Conservation (phyloP, 2,888 invertebrate species). For the Oscheius sp. region DNA sequence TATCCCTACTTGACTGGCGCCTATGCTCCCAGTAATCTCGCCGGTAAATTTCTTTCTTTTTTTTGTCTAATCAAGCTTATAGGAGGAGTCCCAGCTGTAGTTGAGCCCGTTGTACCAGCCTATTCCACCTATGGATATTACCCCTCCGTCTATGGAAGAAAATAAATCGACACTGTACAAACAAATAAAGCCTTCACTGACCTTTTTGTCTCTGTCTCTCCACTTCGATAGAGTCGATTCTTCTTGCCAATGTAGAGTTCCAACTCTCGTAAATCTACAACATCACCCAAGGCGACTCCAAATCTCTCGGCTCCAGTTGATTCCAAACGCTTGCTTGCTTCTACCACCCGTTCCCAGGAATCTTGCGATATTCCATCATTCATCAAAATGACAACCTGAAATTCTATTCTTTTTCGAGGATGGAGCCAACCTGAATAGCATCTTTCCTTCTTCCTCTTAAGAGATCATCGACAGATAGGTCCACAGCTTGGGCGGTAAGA, state of each 20-base stretch:
- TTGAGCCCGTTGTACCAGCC: conserved; percentile 10
- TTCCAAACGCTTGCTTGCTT: conserved; percentile 40
- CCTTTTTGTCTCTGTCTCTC: conserved; percentile 40
- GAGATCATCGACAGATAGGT: conserved; percentile 57
- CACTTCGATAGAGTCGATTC: conserved; percentile 57
- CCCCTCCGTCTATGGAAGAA: neutral
- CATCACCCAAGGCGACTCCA: conserved; percentile 60
- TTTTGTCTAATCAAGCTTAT: neutral
- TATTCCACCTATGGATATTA: conserved; percentile 8
- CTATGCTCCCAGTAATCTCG: conserved; percentile 32
- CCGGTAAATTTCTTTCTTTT: conserved; percentile 18
- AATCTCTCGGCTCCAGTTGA: conserved; percentile 54
- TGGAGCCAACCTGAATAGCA: conserved; percentile 50
- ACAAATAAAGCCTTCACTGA: neutral
- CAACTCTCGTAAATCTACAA: conserved; percentile 50
- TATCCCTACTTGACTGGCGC: conserved; percentile 33
- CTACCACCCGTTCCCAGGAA: conserved; percentile 52
- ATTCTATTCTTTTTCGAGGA: neutral
- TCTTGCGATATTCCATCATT: conserved; percentile 66
- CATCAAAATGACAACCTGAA: conserved; percentile 54
- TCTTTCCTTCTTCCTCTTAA: conserved; percentile 46
- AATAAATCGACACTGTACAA: neutral
- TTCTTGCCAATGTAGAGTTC: conserved; percentile 48
- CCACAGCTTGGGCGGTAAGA: conserved; percentile 58
- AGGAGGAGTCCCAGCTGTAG: conserved; percentile 29